phyloP scores from a whole-genome alignment of 2,113 vertebrate genomes.

The Ameiurus melas region DNA sequence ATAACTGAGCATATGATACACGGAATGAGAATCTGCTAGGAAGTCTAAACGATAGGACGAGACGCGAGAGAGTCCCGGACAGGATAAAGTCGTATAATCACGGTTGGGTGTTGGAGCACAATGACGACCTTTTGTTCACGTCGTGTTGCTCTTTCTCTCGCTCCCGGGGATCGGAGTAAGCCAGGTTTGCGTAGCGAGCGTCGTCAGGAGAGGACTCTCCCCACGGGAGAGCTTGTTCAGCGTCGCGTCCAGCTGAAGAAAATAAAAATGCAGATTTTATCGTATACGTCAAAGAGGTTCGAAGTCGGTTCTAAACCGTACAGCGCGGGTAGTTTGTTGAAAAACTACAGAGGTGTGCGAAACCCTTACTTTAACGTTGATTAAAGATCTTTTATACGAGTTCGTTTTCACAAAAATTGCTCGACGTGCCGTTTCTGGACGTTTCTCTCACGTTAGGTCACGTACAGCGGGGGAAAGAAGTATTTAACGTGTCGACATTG shows the following conservation, averaged over 20 bases:
- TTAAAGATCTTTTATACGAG: too few species aligned
- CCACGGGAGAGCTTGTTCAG: conserved; percentile 82
- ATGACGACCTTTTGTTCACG: conserved; percentile 88
- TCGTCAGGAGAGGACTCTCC: conserved; percentile 91
- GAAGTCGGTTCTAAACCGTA: not conserved
- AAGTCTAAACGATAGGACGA: not conserved
- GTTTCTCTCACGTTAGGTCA: not conserved
- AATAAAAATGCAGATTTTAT: not conserved
- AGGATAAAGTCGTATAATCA: not conserved
- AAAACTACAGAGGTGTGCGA: too few species aligned
- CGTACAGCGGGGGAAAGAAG: too few species aligned
- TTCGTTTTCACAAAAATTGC: too few species aligned
- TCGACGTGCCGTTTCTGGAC: not conserved
- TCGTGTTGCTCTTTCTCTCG: conserved; percentile 94
- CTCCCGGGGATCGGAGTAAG: conserved; percentile 83
- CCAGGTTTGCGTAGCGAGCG: conserved; percentile 81
- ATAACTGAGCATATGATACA: not conserved
- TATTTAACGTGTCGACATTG: too few species aligned
- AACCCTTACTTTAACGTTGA: too few species aligned
- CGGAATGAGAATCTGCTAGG: not conserved
- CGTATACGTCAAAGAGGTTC: too few species aligned
- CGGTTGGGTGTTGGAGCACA: too few species aligned
- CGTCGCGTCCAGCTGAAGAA: conserved; percentile 76
- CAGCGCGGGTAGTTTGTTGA: too few species aligned
- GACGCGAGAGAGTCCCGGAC: not conserved